Conservation (phyloP, 30 jellyfish, hydroid and myxozoan genomes). For the Nemopilema nomurai region DNA sequence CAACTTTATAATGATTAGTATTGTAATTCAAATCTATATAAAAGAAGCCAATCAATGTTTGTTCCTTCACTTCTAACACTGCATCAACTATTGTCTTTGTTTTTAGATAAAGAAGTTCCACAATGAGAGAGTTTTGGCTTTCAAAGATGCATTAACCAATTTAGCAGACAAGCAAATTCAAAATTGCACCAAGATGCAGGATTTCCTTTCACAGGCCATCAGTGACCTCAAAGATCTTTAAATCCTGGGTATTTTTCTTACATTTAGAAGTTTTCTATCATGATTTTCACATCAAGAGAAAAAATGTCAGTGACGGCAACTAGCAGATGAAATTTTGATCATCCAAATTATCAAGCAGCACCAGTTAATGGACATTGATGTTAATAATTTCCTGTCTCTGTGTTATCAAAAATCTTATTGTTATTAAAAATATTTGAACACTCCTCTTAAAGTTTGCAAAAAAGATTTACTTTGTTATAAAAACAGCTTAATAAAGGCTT, state of each 20-base stretch:
- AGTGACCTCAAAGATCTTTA: constrained; percentile 54
- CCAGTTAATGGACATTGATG: not conserved
- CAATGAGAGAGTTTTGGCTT: constrained; percentile 45
- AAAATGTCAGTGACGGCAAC: not conserved
- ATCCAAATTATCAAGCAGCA: not conserved
- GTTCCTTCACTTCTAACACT: too few species aligned
- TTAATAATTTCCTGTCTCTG: not conserved
- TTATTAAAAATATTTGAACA: not conserved
- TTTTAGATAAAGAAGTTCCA: constrained; percentile 64
- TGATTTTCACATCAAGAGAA: not conserved
- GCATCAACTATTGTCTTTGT: not conserved
- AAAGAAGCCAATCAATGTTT: too few species aligned
- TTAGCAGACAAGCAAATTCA: constrained; percentile 76
- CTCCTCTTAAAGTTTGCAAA: not conserved
- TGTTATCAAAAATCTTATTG: not conserved
- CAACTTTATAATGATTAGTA: too few species aligned
- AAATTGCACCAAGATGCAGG: constrained; percentile 48
- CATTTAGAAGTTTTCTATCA: not conserved
- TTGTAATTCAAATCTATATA: too few species aligned
- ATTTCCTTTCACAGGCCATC: constrained; percentile 50
- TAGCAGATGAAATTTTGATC: not conserved
- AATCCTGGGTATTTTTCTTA: not conserved
- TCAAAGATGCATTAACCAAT: constrained; percentile 41
- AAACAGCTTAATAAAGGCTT: too few species aligned
- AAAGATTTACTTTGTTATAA: too few species aligned